phyloP scores from a whole-genome alignment of 2,888 invertebrate genomes.

The Ceriagrion tenellum region DNA sequence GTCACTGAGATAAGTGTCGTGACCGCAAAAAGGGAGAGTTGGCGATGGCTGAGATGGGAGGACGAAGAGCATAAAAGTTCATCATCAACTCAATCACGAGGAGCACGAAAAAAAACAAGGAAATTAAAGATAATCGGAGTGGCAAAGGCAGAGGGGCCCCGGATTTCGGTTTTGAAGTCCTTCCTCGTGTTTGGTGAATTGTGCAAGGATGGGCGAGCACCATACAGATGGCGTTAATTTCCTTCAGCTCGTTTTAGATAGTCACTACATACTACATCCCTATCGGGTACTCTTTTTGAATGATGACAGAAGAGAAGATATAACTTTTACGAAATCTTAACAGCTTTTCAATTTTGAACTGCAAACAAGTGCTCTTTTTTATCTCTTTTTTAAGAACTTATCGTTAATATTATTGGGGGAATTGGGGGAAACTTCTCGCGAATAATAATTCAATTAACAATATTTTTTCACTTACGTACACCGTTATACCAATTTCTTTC shows the following conservation, averaged over 20 bases:
- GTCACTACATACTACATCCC: neutral
- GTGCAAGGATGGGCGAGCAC: neutral
- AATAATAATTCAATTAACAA: no score
- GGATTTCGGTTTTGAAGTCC: neutral
- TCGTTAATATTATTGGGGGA: no score
- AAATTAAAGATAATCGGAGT: neutral
- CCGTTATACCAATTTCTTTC: no score
- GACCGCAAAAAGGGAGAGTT: constrained; percentile 39
- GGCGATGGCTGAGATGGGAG: neutral
- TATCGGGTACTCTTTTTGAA: neutral
- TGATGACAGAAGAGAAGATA: neutral
- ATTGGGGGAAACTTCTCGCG: no score
- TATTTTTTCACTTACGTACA: no score
- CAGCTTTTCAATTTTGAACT: neutral
- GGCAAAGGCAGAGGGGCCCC: neutral
- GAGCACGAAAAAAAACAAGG: neutral
- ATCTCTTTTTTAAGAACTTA: no score
- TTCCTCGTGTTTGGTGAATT: neutral
- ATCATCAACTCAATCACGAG: neutral
- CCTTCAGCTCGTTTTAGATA: neutral
- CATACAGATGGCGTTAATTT: neutral
- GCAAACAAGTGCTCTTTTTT: neutral
- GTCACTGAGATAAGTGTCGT: neutral
- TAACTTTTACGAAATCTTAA: neutral
- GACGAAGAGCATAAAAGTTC: neutral